Evolutionary conservation across 1,140 invertebrate genomes (phyloP).

Genomic region (Pogonomyrmex barbatus): DNA sequence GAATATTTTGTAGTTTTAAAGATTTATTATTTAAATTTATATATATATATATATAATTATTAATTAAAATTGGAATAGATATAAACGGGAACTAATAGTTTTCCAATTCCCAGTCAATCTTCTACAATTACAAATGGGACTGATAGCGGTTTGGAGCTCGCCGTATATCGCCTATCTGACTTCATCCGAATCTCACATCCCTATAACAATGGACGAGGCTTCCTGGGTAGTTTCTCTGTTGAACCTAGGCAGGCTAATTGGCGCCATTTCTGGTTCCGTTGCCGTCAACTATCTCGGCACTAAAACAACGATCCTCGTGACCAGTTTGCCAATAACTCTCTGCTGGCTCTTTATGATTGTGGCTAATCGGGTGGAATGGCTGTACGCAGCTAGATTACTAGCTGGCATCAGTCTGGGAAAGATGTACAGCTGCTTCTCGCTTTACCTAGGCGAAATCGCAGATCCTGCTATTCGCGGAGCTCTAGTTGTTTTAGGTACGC

Average conservation of each 20-base stretch:
- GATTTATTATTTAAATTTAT: not conserved
- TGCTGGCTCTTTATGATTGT: conserved; percentile 89
- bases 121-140: conserved; percentile 64
- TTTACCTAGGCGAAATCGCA: conserved; percentile 90
- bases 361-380: conserved; percentile 84
- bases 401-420: conserved; percentile 90
- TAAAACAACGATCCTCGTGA: conserved; percentile 88
- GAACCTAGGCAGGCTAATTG: conserved; percentile 85
- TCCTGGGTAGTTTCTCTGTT: conserved; percentile 89
- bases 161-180: conserved; percentile 86
- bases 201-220: conserved; percentile 87
- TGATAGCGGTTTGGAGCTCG: conserved; percentile 85
- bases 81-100: not conserved
- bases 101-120: conserved; percentile 64
- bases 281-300: conserved; percentile 87
- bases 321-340: conserved; percentile 87
- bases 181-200: conserved; percentile 85
- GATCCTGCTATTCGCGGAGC: conserved; percentile 89
- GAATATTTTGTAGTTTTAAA: not conserved
- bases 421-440: conserved; percentile 88
- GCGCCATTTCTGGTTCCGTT: conserved; percentile 80
- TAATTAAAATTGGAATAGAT: not conserved
- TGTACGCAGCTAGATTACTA: conserved; percentile 87
- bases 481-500: conserved; percentile 87
- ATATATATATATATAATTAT: not conserved